Evolutionary conservation across 2,113 vertebrate genomes (phyloP), one percentile per base, ranked within the genome.

Genomic region (Sylvia atricapilla): DNA sequence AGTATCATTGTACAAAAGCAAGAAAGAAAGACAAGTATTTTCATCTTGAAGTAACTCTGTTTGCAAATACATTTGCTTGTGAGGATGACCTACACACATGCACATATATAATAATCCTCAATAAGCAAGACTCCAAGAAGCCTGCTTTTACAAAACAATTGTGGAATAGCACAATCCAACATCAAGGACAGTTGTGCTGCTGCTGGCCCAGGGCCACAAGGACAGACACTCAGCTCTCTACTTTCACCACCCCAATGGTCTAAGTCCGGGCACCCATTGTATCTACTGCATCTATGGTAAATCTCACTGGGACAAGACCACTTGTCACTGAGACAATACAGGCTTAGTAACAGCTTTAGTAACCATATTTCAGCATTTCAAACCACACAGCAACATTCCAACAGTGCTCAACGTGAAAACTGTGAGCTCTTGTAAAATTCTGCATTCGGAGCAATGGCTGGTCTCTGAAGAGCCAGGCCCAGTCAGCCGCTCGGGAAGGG

Each of bases 211-310:
- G n/a, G 22, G 43, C 4, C 24, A 41, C 35, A 60, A 17, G 24
- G 9, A 7, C 24, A 27, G 22, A 53, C 22, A 58, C 8, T 6
- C 46, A n/a, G 9, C 15, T 82, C 39, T 59, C 23, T 63, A 24
- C 2, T n/a, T 39, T 15, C 3, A 35, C 31, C 1, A 0, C 16
- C 6, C 2, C 33, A 17, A 0, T 2, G 7, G 8, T 25, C 27
- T 5, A 15, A 60, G 9, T 8, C 22, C 7, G 2, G 1, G 1
- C 14, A 15, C 7, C 9, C 13, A 5, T 1, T 37, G 25, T 16
- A 31, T 17, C 23, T 47, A 7, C 14, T 35, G 21, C 44, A 47
- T 3, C 39, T 47, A 3, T 2, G 23, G 19, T 2, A 68, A 88
- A 60, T 2, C 7, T n/a, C 41, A 37, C 0, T 4, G 13, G 35